Evolutionary conservation across 2,888 invertebrate species (phyloP).

Genomic region (Thymelicus lineola): DNA sequence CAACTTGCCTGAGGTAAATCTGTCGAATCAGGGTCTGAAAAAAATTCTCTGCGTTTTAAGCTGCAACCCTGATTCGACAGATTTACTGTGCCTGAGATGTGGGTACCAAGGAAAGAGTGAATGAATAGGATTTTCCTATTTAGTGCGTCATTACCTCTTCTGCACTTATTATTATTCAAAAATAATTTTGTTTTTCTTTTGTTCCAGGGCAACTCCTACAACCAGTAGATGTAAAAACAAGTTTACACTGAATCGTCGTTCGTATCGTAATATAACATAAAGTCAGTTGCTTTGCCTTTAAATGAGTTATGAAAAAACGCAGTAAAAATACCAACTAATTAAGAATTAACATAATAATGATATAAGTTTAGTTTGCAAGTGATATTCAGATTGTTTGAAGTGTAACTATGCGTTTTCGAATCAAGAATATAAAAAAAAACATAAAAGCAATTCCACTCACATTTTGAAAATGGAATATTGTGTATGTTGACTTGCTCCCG

Average conservation of each 20-base stretch:
- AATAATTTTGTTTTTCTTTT: constrained; percentile 43
- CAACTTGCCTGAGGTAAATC: no score
- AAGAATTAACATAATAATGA: not conserved
- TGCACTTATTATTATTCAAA: not conserved
- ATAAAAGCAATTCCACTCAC: not conserved
- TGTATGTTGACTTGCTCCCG: not conserved
- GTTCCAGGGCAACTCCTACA: constrained; percentile 66
- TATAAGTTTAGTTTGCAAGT: not conserved
- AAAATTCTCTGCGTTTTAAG: no score
- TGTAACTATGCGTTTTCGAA: not conserved
- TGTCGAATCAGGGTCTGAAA: no score
- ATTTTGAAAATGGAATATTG: not conserved
- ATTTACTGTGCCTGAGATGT: no score
- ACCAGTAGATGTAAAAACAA: constrained; percentile 38
- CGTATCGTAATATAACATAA: not conserved
- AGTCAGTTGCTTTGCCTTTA: constrained; percentile 23
- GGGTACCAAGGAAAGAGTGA: no score
- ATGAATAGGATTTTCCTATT: no score
- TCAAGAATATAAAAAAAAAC: not conserved
- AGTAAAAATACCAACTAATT: constrained; percentile 1
- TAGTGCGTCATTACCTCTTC: no score
- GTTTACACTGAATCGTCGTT: not conserved
- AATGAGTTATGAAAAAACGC: not conserved
- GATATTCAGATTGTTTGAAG: not conserved
- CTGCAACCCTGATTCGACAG: no score